Percentiles rank a stretch among this genome's conserved stretches.
Evolutionary conservation across 2,888 invertebrate species (phyloP).

Genomic region (Hoplodrina ambigua): DNA sequence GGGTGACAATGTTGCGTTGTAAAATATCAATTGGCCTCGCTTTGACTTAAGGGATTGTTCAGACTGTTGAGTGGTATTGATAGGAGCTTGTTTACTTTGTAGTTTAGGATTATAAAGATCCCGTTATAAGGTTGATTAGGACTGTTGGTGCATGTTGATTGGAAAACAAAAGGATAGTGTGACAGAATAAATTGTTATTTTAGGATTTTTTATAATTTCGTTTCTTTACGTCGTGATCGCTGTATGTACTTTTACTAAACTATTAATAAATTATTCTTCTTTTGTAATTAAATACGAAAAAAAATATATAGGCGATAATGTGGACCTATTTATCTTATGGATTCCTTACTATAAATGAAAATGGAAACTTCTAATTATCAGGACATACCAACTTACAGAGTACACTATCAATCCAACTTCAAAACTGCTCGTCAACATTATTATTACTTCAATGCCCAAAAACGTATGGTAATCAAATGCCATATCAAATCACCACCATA

Average conservation of each 20-base stretch:
- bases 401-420: background rate
- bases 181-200: background rate
- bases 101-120: slow-evolving; percentile 26
- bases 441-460: slow-evolving; percentile 45
- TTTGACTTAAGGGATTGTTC: slow-evolving; percentile 41
- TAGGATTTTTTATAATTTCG: no score
- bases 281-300: no score
- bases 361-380: no score
- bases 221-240: no score
- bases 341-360: no score
- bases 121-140: slow-evolving; percentile 14
- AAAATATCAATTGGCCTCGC: slow-evolving; percentile 62
- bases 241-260: no score
- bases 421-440: slow-evolving; percentile 39
- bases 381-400: background rate
- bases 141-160: slow-evolving; percentile 14
- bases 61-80: slow-evolving; percentile 37
- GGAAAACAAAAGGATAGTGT: slow-evolving; percentile 11
- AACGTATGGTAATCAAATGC: slow-evolving; percentile 63
- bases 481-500: slow-evolving; percentile 50
- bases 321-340: no score
- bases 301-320: no score
- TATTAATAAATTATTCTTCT: no score
- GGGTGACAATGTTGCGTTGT: slow-evolving; percentile 66
- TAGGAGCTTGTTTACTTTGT: slow-evolving; percentile 42